These are phyloP conservation scores for Anguilla obscura DNA, from an alignment of 2,797 vertebrate species.

Conservation along the genomic window DNA sequence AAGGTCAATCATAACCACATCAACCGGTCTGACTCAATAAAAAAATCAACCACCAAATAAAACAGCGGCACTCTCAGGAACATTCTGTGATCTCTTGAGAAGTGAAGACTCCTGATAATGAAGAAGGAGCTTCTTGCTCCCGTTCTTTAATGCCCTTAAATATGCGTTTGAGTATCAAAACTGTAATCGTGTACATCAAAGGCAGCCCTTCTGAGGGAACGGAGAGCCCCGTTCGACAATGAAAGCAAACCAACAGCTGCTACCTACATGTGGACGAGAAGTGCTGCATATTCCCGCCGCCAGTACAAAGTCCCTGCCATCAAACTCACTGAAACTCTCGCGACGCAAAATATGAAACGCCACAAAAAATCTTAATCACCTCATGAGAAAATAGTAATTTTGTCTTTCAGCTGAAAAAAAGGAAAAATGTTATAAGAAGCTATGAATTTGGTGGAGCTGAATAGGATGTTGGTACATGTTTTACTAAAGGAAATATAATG, in stretches of 20 bases:
- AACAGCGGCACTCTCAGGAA: slow-evolving; percentile 3
- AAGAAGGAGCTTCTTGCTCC: not conserved
- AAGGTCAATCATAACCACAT: slow-evolving; percentile 1
- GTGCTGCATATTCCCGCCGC: slow-evolving; percentile 9
- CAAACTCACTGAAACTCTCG: slow-evolving; percentile 45
- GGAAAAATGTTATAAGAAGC: slow-evolving; percentile 97
- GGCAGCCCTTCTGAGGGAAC: slow-evolving; percentile 1
- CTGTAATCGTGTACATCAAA: slow-evolving; percentile 25
- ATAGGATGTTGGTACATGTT: slow-evolving; percentile 99
- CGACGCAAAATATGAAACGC: slow-evolving; percentile 43
- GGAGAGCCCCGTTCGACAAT: slow-evolving; percentile 13
- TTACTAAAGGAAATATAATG: slow-evolving; percentile 99
- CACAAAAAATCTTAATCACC: slow-evolving; percentile 62
- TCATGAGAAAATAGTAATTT: slow-evolving; percentile 90
- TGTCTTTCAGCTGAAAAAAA: slow-evolving; percentile 92
- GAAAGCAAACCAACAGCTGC: not conserved
- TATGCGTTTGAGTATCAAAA: slow-evolving; percentile 6
- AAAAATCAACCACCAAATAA: slow-evolving; percentile 19
- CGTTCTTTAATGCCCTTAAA: slow-evolving; percentile 7
- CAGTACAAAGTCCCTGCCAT: slow-evolving; percentile 50
- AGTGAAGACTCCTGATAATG: slow-evolving; percentile 19
- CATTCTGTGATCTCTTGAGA: slow-evolving; percentile 16
- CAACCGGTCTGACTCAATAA: not conserved
- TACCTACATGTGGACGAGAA: not conserved
- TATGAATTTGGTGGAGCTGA: slow-evolving; percentile 99